Evolutionary conservation across 2,113 vertebrate species (phyloP).

Genomic region (Camelus dromedarius): DNA sequence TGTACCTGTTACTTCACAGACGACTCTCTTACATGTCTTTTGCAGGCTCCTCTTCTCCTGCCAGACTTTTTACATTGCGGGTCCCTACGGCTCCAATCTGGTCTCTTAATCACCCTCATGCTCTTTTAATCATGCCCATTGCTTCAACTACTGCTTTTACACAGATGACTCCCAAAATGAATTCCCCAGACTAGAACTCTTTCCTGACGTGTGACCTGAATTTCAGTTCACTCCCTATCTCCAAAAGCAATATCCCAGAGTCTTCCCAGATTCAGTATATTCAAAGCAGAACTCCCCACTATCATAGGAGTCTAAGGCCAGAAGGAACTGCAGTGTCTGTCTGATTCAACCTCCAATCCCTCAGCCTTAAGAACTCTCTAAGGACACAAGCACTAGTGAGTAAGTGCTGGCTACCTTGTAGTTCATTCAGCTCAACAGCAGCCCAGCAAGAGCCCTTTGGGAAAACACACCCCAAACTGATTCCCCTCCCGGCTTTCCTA

Average conservation of each 20-base stretch:
- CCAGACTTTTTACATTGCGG: neutral
- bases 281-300: neutral
- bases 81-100: neutral
- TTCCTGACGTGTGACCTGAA: neutral
- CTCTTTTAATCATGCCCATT: neutral
- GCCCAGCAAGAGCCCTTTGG: neutral
- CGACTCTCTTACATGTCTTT: neutral
- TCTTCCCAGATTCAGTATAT: neutral
- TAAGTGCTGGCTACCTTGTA: neutral
- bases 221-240: neutral
- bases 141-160: constrained; percentile 12
- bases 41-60: neutral
- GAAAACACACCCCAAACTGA: neutral
- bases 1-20: neutral
- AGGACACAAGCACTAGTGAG: neutral
- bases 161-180: neutral
- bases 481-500: neutral
- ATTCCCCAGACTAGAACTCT: neutral
- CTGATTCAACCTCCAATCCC: neutral
- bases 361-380: neutral
- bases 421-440: neutral
- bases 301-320: neutral
- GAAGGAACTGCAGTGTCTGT: neutral
- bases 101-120: neutral
- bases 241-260: neutral